Evolutionary conservation across 2,888 invertebrate species (phyloP).

Genomic region (Leptopterna dolabrata): DNA sequence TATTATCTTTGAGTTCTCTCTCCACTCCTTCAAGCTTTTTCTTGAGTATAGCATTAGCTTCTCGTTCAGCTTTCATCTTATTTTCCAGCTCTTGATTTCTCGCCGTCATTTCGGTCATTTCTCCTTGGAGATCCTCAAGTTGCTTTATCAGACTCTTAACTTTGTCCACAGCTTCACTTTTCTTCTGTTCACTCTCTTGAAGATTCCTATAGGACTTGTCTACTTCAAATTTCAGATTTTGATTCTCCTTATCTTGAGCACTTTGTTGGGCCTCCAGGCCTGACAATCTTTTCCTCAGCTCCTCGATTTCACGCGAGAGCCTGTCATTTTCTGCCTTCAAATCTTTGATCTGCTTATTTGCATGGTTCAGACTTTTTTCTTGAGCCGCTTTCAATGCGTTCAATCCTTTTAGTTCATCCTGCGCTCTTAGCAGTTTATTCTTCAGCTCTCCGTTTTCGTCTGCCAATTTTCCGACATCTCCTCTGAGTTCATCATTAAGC

Average conservation of each 20-base stretch:
- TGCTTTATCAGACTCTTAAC: slow-evolving; percentile 15
- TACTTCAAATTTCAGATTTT: slow-evolving; percentile 15
- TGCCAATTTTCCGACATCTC: slow-evolving; percentile 6
- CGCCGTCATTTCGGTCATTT: slow-evolving; percentile 13
- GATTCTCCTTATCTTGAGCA: slow-evolving; percentile 35
- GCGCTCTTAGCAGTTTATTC: slow-evolving; percentile 16
- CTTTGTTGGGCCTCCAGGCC: slow-evolving; percentile 30
- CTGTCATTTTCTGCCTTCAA: slow-evolving; percentile 34
- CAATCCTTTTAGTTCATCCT: slow-evolving; percentile 37
- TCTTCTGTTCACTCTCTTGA: neutral
- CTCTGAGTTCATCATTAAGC: slow-evolving; percentile 48
- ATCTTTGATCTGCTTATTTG: slow-evolving; percentile 27
- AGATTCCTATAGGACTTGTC: neutral
- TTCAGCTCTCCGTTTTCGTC: slow-evolving; percentile 40
- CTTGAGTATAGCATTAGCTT: neutral
- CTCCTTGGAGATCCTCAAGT: slow-evolving; percentile 14
- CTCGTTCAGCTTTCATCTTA: neutral
- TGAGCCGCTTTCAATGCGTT: neutral
- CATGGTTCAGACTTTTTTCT: slow-evolving; percentile 11
- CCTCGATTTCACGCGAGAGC: slow-evolving; percentile 24
- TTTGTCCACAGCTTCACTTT: neutral
- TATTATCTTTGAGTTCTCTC: slow-evolving; percentile 45
- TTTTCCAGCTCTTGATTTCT: slow-evolving; percentile 15
- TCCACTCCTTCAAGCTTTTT: slow-evolving; percentile 33
- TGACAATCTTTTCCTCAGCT: slow-evolving; percentile 21